phyloP scores from a whole-genome alignment of 2,888 invertebrate species.

The Mystacides longicornis region DNA sequence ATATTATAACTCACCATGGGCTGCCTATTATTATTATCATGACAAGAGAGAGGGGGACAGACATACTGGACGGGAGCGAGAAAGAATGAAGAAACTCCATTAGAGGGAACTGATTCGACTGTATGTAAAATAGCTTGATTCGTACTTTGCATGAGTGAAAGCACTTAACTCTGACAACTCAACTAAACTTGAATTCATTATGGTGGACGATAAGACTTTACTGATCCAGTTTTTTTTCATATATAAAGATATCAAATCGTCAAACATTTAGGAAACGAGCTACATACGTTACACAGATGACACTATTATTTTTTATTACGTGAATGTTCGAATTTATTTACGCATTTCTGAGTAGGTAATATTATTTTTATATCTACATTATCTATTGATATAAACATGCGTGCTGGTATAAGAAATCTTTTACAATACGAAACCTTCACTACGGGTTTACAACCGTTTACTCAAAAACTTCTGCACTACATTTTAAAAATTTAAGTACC shows the following conservation, averaged over 20 bases:
- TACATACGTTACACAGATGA: not conserved
- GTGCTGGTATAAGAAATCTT: too few relatives aligned
- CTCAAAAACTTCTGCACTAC: too few relatives aligned
- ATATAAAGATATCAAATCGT: constrained; percentile 1
- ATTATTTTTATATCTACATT: not conserved
- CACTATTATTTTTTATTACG: not conserved
- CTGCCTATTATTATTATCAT: not conserved
- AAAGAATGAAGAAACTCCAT: constrained; percentile 5
- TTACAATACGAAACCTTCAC: too few relatives aligned
- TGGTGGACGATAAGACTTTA: constrained; percentile 6
- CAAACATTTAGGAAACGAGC: constrained; percentile 1
- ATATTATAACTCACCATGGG: not conserved
- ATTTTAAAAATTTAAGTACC: too few relatives aligned
- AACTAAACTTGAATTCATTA: constrained; percentile 13
- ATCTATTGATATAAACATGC: not conserved
- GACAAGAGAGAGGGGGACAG: not conserved
- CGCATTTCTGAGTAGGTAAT: not conserved
- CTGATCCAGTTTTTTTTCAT: not conserved
- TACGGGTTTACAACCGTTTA: too few relatives aligned
- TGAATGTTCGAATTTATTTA: not conserved
- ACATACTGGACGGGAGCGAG: not conserved
- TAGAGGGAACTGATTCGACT: not conserved
- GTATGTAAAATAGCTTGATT: constrained; percentile 12
- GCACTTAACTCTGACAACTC: constrained; percentile 20
- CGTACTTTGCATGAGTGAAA: constrained; percentile 21